Percentiles rank a stretch among this genome's conserved stretches.
Evolutionary conservation across 2,797 vertebrate genomes (phyloP).

Genomic region (Schizopygopsis pylzovi): DNA sequence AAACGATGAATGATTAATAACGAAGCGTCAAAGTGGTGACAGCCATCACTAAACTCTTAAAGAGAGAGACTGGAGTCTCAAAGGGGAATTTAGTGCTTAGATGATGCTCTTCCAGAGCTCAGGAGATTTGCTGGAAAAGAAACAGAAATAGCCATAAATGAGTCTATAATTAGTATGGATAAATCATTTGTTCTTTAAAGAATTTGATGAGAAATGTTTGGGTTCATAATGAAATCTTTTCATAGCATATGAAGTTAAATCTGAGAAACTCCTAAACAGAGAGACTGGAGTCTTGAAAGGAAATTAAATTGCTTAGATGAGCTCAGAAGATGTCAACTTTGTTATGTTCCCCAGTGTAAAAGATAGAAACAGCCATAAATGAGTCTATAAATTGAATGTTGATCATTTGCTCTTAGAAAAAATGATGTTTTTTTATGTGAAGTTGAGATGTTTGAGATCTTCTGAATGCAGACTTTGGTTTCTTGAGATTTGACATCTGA

Average conservation of each 20-base stretch:
- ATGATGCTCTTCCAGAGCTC: neutral
- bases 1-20: slow-evolving; percentile 5
- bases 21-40: neutral
- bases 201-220: neutral
- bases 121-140: neutral
- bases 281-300: neutral
- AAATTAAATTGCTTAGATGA: neutral
- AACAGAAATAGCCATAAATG: neutral
- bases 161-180: neutral
- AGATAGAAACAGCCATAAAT: neutral
- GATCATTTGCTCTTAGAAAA: neutral
- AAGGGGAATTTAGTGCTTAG: neutral
- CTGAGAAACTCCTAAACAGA: neutral
- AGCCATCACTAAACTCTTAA: slow-evolving; percentile 3
- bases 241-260: neutral
- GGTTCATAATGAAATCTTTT: no score
- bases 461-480: neutral
- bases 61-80: neutral
- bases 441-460: neutral
- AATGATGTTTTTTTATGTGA: no score
- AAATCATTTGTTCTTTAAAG: neutral
- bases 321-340: neutral
- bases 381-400: neutral
- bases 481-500: neutral
- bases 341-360: neutral